Evolutionary conservation across 2,113 vertebrate genomes (phyloP).

Genomic region (Erinaceus europaeus): DNA sequence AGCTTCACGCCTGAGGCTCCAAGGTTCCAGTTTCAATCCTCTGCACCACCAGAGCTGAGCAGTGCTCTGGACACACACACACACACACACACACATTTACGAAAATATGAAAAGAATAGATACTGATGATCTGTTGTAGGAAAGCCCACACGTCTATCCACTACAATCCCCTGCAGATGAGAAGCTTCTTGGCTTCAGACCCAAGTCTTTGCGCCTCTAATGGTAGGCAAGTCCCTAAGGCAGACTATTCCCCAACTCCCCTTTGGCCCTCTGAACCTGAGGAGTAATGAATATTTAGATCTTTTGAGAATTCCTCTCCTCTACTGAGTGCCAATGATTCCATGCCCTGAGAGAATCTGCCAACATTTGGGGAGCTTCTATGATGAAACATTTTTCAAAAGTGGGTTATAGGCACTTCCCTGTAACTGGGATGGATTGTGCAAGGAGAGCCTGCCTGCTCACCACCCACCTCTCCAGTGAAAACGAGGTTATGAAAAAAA

Average conservation of each 20-base stretch:
- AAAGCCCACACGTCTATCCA: neutral
- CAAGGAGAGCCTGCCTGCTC: conserved; percentile 48
- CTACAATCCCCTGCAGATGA: neutral
- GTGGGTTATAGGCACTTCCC: conserved; percentile 62
- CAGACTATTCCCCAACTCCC: neutral
- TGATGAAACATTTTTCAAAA: conserved; percentile 64
- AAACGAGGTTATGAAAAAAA: conserved; percentile 73
- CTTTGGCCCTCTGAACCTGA: neutral
- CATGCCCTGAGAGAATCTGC: conserved; percentile 46
- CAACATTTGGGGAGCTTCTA: conserved; percentile 34
- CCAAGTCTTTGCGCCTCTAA: neutral
- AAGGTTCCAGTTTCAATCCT: no score
- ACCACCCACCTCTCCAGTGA: conserved; percentile 59
- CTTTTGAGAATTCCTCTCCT: conserved; percentile 43
- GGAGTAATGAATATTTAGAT: neutral
- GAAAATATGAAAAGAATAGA: no score
- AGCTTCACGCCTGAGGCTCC: no score
- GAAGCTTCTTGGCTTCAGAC: neutral
- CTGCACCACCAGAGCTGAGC: no score
- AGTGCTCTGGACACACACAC: no score
- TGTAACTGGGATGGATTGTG: conserved; percentile 60
- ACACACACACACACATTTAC: no score
- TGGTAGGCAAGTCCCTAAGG: neutral
- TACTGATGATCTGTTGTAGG: neutral
- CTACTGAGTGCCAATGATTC: conserved; percentile 36